Evolutionary conservation across 2,797 vertebrate genomes (phyloP), one percentile per base, ranked within the genome.

Genomic region (Acanthurus tractus): DNA sequence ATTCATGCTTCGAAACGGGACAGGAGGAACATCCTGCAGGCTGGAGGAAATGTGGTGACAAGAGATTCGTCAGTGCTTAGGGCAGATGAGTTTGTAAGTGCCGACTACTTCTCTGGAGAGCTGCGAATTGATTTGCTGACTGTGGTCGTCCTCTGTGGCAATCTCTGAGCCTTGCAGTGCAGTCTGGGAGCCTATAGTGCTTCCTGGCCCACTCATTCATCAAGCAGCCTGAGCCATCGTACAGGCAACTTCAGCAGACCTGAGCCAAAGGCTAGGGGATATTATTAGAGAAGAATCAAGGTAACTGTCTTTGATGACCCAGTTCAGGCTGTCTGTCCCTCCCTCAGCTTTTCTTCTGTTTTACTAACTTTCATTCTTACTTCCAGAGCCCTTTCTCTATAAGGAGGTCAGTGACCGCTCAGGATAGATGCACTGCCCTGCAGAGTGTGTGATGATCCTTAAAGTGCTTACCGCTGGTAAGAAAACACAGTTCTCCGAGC

Each of bases 271-370:
- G 83, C 79, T 62, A 78, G 52, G 74, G 86, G 88, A 89, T 90
- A 92, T 93, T 90, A 93, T 92, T 92, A 92, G 89, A 88, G 86
- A 89, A 88, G 81, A 90, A 92, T 76, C 82, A 83, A 88, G 88
- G 88, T 93, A 92, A 94, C 89, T 87, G 89, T 79, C 86, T 88
- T 85, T 92, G 89, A 90, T 92, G 93, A 94, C 89, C 92, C 92
- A 89, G 88, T 94, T 94, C 86, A 87, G 82, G 68, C 83, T 74
- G 78, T 85, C 83, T 84, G 81, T 86, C 77, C 63, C 72, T 83
- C 80, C 77, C 68, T 49, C 79, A 83, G 79, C 84, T 69, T 83
- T 82, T 79, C 73, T 80, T 84, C 64, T 75, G 22, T 87, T 86
- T 84, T 79, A 62, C 80, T 76, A 82, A 87, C 79, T 87, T 88